Percentiles rank a stretch among this genome's conserved stretches.
Conservation (phyloP, 2,797 vertebrate genomes). For the Malacoraja senta region DNA sequence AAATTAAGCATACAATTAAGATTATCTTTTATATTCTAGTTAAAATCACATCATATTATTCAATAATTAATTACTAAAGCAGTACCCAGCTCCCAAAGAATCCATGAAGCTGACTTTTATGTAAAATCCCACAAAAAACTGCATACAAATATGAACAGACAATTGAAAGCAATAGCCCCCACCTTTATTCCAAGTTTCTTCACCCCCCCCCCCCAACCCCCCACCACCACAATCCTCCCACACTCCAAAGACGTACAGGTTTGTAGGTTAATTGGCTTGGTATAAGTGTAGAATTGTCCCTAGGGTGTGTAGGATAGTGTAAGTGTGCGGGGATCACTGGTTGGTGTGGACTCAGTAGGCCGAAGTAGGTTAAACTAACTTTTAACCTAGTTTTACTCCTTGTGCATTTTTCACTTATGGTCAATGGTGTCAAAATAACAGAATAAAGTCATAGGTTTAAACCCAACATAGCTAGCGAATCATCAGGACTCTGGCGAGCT, state of each 20-base stretch:
- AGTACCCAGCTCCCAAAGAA: not conserved
- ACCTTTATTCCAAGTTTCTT: no score
- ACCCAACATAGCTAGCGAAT: not conserved
- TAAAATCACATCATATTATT: not conserved
- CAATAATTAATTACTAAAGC: not conserved
- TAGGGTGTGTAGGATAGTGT: no score
- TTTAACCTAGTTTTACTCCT: not conserved
- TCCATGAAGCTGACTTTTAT: not conserved
- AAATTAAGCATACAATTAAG: not conserved
- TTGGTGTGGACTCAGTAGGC: no score
- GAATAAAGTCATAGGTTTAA: not conserved
- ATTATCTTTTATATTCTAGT: not conserved
- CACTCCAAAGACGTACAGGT: not conserved
- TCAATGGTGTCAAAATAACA: not conserved
- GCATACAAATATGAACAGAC: not conserved
- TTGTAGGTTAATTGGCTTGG: no score
- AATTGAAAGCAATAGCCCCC: not conserved
- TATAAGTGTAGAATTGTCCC: no score
- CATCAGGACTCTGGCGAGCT: not conserved
- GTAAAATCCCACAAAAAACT: not conserved
- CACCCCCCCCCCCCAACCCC: no score
- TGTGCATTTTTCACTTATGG: not conserved
- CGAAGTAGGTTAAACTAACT: no score
- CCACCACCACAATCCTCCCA: no score
- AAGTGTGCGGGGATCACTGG: no score